Evolutionary conservation across 1,140 invertebrate species (phyloP).

Genomic region (Rhynchophorus ferrugineus): DNA sequence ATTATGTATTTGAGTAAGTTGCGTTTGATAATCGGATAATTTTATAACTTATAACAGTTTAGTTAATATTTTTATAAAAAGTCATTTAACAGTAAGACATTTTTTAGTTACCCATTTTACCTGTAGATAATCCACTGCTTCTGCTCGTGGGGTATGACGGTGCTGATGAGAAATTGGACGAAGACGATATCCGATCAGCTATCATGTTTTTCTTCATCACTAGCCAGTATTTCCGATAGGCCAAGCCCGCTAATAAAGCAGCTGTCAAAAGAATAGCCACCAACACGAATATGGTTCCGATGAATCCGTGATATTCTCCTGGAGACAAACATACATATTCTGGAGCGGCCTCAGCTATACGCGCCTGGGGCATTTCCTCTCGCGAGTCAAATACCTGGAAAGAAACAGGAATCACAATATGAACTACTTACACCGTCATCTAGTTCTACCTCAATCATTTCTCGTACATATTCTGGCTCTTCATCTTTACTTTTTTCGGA

Average conservation of each 20-base stretch:
- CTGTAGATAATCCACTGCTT: slow-evolving; percentile 29
- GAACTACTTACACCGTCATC: background rate
- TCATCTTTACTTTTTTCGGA: slow-evolving; percentile 40
- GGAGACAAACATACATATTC: slow-evolving; percentile 64
- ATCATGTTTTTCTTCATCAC: slow-evolving; percentile 60
- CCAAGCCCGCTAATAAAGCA: slow-evolving; percentile 55
- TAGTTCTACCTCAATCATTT: slow-evolving; percentile 66
- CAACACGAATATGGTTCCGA: slow-evolving; percentile 62
- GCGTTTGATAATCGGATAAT: too few species aligned
- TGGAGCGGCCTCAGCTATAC: slow-evolving; percentile 49
- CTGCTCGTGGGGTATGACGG: slow-evolving; percentile 33
- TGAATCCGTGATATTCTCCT: slow-evolving; percentile 68
- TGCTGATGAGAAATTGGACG: slow-evolving; percentile 30
- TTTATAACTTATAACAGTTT: background rate
- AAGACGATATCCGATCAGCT: slow-evolving; percentile 44
- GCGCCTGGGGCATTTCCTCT: slow-evolving; percentile 59
- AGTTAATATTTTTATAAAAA: background rate
- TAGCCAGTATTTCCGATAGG: slow-evolving; percentile 63
- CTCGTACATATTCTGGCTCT: slow-evolving; percentile 67
- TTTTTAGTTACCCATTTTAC: background rate
- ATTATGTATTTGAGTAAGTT: too few species aligned
- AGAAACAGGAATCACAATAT: slow-evolving; percentile 3
- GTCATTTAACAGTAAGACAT: slow-evolving; percentile 18
- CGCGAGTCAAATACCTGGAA: slow-evolving; percentile 60
- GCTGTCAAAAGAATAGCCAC: slow-evolving; percentile 60